phyloP scores from a whole-genome alignment of 1,140 invertebrate genomes.

The Potamilus streckersoni region DNA sequence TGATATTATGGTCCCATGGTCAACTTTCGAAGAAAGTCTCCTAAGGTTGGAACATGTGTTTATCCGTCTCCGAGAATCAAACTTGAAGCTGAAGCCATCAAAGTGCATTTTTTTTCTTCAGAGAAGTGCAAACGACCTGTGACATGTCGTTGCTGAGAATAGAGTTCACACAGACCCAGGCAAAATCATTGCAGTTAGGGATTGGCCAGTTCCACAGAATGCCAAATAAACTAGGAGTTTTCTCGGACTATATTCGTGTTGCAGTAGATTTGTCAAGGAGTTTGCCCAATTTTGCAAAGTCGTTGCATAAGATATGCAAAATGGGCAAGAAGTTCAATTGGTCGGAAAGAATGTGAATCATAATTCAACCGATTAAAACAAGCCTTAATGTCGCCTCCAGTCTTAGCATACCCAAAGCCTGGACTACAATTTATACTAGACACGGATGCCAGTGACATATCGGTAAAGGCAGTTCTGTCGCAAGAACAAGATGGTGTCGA shows the following conservation, averaged over 20 bases:
- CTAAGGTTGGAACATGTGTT: conserved; percentile 18
- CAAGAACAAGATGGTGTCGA: conserved; percentile 45
- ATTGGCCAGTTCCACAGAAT: conserved; percentile 30
- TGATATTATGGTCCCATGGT: conserved; percentile 31
- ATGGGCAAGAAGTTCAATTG: no score
- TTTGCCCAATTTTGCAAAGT: conserved; percentile 25
- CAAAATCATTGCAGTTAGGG: conserved; percentile 7
- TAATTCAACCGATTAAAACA: no score
- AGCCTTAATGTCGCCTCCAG: no score
- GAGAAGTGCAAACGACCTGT: conserved; percentile 21
- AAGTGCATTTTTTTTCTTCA: conserved; percentile 33
- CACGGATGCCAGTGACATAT: conserved; percentile 39
- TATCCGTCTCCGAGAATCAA: conserved; percentile 11
- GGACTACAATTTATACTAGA: no score
- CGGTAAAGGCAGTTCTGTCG: conserved; percentile 44
- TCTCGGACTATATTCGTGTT: conserved; percentile 22
- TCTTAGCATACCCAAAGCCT: no score
- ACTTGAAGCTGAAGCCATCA: conserved; percentile 23
- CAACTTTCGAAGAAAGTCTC: neutral
- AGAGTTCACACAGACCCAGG: conserved; percentile 12
- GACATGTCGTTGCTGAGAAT: conserved; percentile 22
- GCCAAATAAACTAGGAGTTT: conserved; percentile 28
- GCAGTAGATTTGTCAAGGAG: conserved; percentile 16
- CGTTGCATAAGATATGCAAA: conserved; percentile 25
- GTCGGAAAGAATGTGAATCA: no score